Evolutionary conservation across 2,888 invertebrate genomes (phyloP).

Genomic region (Ferdinandea cuprea): DNA sequence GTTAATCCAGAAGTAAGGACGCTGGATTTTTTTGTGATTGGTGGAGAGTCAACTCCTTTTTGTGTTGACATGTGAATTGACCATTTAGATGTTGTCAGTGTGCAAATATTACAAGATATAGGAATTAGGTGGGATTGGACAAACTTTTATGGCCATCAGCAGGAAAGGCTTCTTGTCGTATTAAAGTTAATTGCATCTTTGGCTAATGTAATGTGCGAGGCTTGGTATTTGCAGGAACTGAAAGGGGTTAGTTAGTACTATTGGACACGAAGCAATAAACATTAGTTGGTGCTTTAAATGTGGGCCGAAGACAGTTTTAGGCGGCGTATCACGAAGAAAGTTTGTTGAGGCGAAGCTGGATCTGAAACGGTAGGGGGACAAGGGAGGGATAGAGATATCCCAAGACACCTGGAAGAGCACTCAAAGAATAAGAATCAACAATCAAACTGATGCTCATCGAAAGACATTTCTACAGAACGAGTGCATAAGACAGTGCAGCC

Average conservation of each 20-base stretch:
- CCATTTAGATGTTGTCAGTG: slow-evolving; percentile 50
- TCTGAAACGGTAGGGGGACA: too few relatives aligned
- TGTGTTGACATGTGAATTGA: slow-evolving; percentile 53
- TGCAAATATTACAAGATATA: slow-evolving; percentile 5
- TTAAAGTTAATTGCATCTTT: slow-evolving; percentile 21
- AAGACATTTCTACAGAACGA: too few relatives aligned
- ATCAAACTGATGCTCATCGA: too few relatives aligned
- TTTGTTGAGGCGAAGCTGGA: too few relatives aligned
- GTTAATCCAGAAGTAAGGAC: slow-evolving; percentile 8
- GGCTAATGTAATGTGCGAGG: slow-evolving; percentile 8
- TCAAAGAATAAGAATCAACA: too few relatives aligned
- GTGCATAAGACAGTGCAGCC: too few relatives aligned
- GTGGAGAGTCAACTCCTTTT: neutral
- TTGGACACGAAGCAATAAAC: too few relatives aligned
- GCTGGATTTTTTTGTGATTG: neutral
- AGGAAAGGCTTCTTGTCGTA: slow-evolving; percentile 49
- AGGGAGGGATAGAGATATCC: too few relatives aligned
- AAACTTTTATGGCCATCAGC: slow-evolving; percentile 28
- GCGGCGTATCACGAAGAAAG: too few relatives aligned
- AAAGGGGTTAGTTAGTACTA: neutral
- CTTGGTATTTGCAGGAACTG: neutral
- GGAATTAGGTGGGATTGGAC: slow-evolving; percentile 32
- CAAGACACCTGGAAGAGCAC: too few relatives aligned
- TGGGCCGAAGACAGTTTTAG: too few relatives aligned
- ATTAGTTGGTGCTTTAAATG: too few relatives aligned